phyloP scores from a whole-genome alignment of 1,140 invertebrate genomes.

The Araneus ventricosus region DNA sequence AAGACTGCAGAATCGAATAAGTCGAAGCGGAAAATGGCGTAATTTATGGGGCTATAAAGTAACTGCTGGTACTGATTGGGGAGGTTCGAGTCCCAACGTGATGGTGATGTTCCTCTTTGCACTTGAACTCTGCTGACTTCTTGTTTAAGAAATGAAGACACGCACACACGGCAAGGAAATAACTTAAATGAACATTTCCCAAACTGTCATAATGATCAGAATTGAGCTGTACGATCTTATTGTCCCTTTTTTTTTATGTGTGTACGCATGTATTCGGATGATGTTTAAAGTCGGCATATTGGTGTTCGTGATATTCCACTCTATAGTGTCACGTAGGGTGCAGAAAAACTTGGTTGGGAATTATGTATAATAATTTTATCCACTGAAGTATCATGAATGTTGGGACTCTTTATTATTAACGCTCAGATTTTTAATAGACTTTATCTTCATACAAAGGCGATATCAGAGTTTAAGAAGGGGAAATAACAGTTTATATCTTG shows the following conservation, averaged over 20 bases:
- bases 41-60: conserved; percentile 50
- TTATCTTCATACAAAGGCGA: too few species aligned
- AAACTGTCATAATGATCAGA: conserved; percentile 15
- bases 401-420: too few species aligned
- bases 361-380: too few species aligned
- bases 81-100: background rate
- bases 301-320: background rate
- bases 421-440: too few species aligned
- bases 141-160: conserved; percentile 11
- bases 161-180: background rate
- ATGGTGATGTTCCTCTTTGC: background rate
- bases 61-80: conserved; percentile 27
- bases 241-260: background rate
- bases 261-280: background rate
- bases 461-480: too few species aligned
- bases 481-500: too few species aligned
- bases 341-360: background rate
- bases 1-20: background rate
- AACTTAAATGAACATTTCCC: background rate
- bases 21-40: conserved; percentile 50
- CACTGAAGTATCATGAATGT: too few species aligned
- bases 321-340: background rate
- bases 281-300: background rate
- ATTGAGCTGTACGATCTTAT: background rate
- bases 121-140: conserved; percentile 26